Evolutionary conservation across 2,888 invertebrate species (phyloP).

Genomic region (Caenorhabditis sp.): DNA sequence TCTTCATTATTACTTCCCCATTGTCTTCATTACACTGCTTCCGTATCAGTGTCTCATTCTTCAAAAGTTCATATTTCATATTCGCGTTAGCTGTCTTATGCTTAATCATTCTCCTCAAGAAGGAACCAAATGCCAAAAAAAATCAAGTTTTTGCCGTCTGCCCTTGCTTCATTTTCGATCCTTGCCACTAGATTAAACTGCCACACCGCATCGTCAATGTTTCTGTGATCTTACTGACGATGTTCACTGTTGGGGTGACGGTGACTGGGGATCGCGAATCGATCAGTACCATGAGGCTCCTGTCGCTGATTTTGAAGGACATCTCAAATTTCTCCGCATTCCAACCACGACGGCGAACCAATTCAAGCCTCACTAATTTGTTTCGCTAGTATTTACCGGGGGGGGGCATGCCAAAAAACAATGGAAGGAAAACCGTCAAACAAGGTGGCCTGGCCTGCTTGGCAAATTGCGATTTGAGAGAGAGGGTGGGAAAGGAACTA

Average conservation of each 20-base stretch:
- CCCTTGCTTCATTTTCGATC: constrained; percentile 53
- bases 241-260: constrained; percentile 14
- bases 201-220: constrained; percentile 25
- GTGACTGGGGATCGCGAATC: constrained; percentile 46
- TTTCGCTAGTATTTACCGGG: constrained; percentile 51
- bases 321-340: constrained; percentile 53
- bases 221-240: constrained; percentile 38
- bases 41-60: constrained; percentile 48
- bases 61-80: constrained; percentile 54
- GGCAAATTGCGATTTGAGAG: constrained; percentile 2
- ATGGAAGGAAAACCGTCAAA: constrained; percentile 20
- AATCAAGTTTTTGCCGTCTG: constrained; percentile 55
- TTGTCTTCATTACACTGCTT: constrained; percentile 27
- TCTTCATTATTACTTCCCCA: constrained; percentile 39
- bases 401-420: constrained; percentile 31
- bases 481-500: constrained; percentile 14
- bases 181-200: constrained; percentile 46
- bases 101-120: constrained; percentile 41
- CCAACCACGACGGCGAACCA: constrained; percentile 39
- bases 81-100: constrained; percentile 28
- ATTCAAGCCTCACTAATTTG: constrained; percentile 59
- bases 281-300: constrained; percentile 24
- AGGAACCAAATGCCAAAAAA: constrained; percentile 57
- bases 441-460: constrained; percentile 13
- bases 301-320: constrained; percentile 49